Evolutionary conservation across 35 echinoderm and acorn worm genomes (phyloP).

Genomic region (Ptychodera flava): DNA sequence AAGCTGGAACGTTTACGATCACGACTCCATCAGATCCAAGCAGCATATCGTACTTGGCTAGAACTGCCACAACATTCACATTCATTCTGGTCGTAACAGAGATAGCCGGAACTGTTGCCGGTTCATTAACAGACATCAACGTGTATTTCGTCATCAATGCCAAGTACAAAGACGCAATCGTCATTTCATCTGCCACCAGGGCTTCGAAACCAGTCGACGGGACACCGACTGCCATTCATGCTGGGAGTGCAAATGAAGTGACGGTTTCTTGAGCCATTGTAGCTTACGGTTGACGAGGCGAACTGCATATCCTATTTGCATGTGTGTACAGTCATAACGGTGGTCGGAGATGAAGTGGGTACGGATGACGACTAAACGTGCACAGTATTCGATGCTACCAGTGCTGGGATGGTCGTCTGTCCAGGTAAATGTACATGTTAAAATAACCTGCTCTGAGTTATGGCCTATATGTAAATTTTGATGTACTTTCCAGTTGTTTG

Average conservation of each 20-base stretch:
- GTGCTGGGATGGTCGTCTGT: neutral
- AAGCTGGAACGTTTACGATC: no score
- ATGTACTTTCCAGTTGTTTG: no score
- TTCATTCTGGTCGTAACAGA: neutral
- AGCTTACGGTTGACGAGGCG: neutral
- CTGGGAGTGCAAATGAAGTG: neutral
- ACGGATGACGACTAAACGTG: neutral
- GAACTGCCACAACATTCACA: no score
- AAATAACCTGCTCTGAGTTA: no score
- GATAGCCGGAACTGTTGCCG: neutral
- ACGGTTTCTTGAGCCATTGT: neutral
- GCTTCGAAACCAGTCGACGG: neutral
- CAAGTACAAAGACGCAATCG: neutral
- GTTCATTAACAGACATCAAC: neutral
- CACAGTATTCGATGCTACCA: neutral
- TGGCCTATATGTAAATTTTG: no score
- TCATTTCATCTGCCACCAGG: neutral
- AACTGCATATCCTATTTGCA: neutral
- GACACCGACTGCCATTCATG: neutral
- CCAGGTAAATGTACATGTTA: no score
- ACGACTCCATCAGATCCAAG: no score
- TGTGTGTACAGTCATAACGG: neutral
- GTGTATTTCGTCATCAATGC: neutral
- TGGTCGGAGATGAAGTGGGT: neutral
- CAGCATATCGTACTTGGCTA: no score